phyloP scores from a whole-genome alignment of 2,888 invertebrate species.

The Ochropacha duplaris region DNA sequence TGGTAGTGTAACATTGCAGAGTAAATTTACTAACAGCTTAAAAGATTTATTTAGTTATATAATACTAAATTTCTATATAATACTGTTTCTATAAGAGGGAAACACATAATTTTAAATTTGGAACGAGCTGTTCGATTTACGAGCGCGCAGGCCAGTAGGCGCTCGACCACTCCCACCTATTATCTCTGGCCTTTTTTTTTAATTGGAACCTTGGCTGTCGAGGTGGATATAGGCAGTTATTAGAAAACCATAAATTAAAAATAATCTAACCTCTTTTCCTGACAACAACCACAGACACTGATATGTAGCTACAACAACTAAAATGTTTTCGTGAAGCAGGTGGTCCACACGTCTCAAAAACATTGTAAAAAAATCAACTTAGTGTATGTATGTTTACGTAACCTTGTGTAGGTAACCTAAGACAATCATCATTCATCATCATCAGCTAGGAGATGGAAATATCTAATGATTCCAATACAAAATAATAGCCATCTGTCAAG shows the following conservation, averaged over 20 bases:
- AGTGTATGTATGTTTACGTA: no score
- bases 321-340: background rate
- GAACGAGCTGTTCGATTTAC: conserved; percentile 45
- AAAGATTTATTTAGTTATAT: no score
- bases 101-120: conserved; percentile 43
- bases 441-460: no score
- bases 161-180: conserved; percentile 51
- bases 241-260: conserved; percentile 5
- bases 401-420: no score
- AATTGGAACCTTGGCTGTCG: conserved; percentile 16
- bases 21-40: no score
- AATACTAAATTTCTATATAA: conserved; percentile 7
- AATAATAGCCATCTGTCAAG: no score
- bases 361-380: no score
- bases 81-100: conserved; percentile 12
- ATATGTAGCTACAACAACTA: no score
- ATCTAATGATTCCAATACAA: no score
- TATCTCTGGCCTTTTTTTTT: conserved; percentile 39
- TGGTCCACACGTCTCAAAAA: background rate
- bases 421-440: no score
- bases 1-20: no score
- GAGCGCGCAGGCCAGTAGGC: conserved; percentile 50
- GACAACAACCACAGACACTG: no score
- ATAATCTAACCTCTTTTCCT: background rate
- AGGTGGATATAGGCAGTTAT: conserved; percentile 1